These are phyloP conservation scores for Artibeus jamaicensis DNA, from an alignment of 2,797 vertebrate genomes.

Conservation along the genomic window DNA sequence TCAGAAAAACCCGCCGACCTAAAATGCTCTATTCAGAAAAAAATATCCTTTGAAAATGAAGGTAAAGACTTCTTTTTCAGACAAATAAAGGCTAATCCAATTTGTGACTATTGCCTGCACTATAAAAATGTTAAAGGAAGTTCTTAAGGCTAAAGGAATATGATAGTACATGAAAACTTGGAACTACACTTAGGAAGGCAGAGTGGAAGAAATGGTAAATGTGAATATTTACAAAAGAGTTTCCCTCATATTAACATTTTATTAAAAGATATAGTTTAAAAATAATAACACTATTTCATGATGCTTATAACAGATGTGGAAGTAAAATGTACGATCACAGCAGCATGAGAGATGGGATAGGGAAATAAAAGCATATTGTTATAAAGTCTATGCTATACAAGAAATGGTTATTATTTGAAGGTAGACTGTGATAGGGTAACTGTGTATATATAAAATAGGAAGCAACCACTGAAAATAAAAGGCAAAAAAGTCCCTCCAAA, in stretches of 20 bases:
- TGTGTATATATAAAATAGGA: neutral
- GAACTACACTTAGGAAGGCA: constrained; percentile 4
- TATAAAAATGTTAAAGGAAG: neutral
- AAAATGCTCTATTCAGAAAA: neutral
- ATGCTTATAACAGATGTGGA: neutral
- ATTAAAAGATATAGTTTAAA: constrained; percentile 19
- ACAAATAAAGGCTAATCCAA: constrained; percentile 19
- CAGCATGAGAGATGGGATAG: neutral
- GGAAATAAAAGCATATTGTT: neutral
- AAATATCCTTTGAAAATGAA: neutral
- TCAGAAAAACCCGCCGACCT: neutral
- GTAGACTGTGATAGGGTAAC: neutral
- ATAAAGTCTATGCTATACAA: neutral
- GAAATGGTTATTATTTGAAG: neutral
- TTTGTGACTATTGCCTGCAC: neutral
- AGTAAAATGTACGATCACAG: neutral
- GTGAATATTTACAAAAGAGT: neutral
- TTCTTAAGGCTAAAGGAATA: constrained; percentile 9
- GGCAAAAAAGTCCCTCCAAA: neutral
- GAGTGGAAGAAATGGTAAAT: neutral
- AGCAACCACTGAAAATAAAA: neutral
- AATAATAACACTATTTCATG: neutral
- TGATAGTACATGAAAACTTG: neutral
- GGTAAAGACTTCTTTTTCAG: neutral
- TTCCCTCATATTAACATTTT: neutral